Conservation (phyloP, 2,797 vertebrate species). For the Crenuchus spilurus region DNA sequence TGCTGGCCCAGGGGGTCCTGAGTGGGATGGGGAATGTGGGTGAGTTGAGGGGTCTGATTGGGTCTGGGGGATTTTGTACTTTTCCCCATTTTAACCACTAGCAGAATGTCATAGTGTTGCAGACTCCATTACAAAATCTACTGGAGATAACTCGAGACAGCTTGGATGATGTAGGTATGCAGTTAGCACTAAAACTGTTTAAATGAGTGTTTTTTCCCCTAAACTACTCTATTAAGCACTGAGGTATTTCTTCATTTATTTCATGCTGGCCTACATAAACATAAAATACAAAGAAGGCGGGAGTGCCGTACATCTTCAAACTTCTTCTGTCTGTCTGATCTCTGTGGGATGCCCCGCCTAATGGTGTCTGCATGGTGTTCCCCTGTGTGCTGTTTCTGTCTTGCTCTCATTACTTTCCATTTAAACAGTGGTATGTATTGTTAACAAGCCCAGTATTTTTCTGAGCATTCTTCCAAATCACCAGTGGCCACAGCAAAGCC, state of each 20-base stretch:
- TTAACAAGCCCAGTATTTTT: constrained; percentile 20
- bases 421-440: constrained; percentile 11
- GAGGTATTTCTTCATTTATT: background rate
- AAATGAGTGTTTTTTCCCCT: background rate
- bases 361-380: background rate
- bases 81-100: no score
- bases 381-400: background rate
- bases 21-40: no score
- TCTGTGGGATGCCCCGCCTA: constrained; percentile 20
- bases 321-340: background rate
- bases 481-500: background rate
- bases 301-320: background rate
- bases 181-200: background rate
- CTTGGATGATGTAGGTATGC: background rate
- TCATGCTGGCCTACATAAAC: background rate
- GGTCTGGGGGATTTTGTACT: no score
- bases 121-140: no score
- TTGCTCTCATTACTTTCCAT: constrained; percentile 1
- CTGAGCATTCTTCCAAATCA: background rate
- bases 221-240: background rate
- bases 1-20: no score
- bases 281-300: background rate
- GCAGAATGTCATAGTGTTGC: no score
- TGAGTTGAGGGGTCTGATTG: no score
- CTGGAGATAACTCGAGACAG: no score